phyloP scores from a whole-genome alignment of 2,888 invertebrate species.

The Steinernema hermaphroditum region DNA sequence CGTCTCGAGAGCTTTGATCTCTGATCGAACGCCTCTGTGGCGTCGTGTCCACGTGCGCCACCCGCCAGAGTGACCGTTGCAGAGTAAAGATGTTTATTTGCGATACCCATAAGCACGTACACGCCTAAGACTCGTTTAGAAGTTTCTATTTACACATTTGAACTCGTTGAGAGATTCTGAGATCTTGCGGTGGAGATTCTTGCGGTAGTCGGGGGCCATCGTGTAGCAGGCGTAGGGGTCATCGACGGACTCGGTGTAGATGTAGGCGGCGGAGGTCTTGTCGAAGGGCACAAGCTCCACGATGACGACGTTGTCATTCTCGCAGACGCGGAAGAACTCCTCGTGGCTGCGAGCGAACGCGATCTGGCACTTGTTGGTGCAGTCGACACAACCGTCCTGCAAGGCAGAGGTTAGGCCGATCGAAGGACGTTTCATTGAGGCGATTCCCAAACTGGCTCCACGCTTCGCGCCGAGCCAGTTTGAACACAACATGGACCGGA shows the following conservation, averaged over 20 bases:
- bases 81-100: background rate
- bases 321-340: constrained; percentile 24
- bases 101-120: constrained; percentile 9
- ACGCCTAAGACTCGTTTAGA: background rate
- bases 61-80: background rate
- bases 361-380: constrained; percentile 19
- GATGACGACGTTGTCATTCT: constrained; percentile 18
- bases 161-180: constrained; percentile 9
- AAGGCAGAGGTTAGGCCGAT: background rate
- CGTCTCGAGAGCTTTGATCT: too few relatives aligned
- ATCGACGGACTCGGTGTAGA: constrained; percentile 20
- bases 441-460: background rate
- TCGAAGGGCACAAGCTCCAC: constrained; percentile 21
- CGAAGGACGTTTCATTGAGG: background rate
- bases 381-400: constrained; percentile 8
- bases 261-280: constrained; percentile 16
- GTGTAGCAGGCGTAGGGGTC: constrained; percentile 17
- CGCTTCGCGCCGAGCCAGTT: background rate
- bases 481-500: background rate
- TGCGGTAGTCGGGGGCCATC: background rate
- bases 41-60: background rate
- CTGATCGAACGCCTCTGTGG: too few relatives aligned
- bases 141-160: constrained; percentile 26
- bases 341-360: constrained; percentile 11
- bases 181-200: constrained; percentile 17